These are phyloP conservation scores for Drosophila varians DNA, from an alignment of 1,140 invertebrate genomes.

Conservation along the genomic window DNA sequence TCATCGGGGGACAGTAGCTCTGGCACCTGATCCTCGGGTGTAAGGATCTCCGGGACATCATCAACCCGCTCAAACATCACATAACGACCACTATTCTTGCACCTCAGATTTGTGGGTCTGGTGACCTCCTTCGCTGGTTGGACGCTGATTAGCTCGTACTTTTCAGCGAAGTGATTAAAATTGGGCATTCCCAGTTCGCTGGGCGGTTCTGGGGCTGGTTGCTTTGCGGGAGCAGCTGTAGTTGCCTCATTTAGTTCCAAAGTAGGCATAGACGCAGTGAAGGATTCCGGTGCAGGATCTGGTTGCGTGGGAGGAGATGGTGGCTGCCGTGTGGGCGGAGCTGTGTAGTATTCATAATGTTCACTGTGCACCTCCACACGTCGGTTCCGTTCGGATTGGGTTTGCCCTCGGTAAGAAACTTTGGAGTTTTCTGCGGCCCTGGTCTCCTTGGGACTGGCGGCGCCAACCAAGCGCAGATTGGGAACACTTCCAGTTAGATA, in stretches of 20 bases:
- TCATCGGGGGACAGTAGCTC: slow-evolving; percentile 23
- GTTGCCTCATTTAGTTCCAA: not conserved
- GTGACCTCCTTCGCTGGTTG: not conserved
- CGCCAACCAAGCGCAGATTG: slow-evolving; percentile 36
- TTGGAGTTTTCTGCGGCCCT: slow-evolving; percentile 3
- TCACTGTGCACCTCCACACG: slow-evolving; percentile 56
- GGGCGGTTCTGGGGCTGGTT: not conserved
- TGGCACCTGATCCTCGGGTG: slow-evolving; percentile 42
- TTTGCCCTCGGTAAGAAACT: slow-evolving; percentile 21
- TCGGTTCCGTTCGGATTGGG: slow-evolving; percentile 14
- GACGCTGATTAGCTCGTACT: slow-evolving; percentile 61
- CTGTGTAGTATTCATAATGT: slow-evolving; percentile 38
- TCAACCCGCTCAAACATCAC: slow-evolving; percentile 64
- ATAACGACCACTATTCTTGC: slow-evolving; percentile 50
- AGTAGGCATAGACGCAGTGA: not conserved
- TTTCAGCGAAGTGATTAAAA: slow-evolving; percentile 72
- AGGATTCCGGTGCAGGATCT: not conserved
- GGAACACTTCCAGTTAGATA: slow-evolving; percentile 59
- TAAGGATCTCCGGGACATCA: slow-evolving; percentile 63
- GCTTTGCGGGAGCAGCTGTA: not conserved
- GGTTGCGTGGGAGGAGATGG: slow-evolving; percentile 50
- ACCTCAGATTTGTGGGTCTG: slow-evolving; percentile 1
- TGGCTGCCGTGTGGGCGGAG: slow-evolving; percentile 66
- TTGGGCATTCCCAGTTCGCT: slow-evolving; percentile 63
- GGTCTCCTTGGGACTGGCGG: slow-evolving; percentile 15